A percentile compares a stretch with the other conserved stretches of the same genome.
Conservation (phyloP, 2,797 vertebrate species). For the Amphiprion clarkii region DNA sequence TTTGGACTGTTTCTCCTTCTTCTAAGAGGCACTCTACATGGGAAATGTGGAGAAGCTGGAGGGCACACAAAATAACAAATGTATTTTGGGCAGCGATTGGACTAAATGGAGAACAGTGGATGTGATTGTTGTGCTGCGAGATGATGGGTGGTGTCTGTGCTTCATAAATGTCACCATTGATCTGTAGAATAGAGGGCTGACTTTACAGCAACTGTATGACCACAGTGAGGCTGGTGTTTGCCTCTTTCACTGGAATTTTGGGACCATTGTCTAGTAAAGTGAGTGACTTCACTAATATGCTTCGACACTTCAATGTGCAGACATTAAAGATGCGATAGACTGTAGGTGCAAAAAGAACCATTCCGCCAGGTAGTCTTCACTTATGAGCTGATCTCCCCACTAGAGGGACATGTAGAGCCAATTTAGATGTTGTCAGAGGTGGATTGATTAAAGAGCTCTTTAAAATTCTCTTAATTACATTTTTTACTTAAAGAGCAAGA, state of each 20-base stretch:
- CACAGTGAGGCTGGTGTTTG: constrained; percentile 28
- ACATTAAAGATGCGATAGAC: background rate
- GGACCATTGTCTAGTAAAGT: constrained; percentile 4
- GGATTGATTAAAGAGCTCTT: constrained; percentile 4
- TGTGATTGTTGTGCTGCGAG: constrained; percentile 68
- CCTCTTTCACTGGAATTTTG: constrained; percentile 18
- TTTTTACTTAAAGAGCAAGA: background rate
- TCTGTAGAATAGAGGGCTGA: constrained; percentile 64
- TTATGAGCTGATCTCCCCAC: constrained; percentile 36
- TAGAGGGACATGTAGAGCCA: constrained; percentile 56
- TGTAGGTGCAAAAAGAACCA: background rate
- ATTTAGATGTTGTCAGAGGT: constrained; percentile 4
- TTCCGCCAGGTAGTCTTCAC: background rate
- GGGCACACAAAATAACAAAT: constrained; percentile 32
- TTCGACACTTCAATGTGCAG: background rate
- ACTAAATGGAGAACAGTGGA: constrained; percentile 71
- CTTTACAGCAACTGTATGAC: constrained; percentile 58
- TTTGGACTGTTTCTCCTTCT: constrained; percentile 5
- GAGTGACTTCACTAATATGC: background rate
- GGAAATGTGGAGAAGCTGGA: constrained; percentile 25
- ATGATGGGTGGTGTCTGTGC: constrained; percentile 57
- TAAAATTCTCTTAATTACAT: background rate
- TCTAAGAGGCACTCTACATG: constrained; percentile 13
- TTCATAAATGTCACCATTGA: constrained; percentile 79
- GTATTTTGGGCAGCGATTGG: constrained; percentile 39